phyloP scores from a whole-genome alignment of 2,797 vertebrate genomes.

The Pogonophryne albipinna region DNA sequence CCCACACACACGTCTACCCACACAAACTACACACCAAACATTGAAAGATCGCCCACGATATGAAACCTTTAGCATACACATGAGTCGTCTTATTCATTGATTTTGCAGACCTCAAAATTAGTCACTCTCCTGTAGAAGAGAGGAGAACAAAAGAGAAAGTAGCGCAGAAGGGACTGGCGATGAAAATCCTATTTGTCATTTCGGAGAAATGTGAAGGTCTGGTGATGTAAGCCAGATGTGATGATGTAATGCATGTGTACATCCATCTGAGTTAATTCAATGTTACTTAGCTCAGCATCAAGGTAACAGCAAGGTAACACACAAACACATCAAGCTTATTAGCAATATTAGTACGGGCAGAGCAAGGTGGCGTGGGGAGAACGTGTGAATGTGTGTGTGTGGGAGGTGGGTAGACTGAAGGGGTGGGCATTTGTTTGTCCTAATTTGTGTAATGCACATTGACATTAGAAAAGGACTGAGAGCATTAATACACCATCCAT shows the following conservation, averaged over 20 bases:
- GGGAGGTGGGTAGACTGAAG: constrained; percentile 47
- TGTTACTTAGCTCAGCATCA: constrained; percentile 55
- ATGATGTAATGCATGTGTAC: constrained; percentile 66
- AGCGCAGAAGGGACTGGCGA: constrained; percentile 38
- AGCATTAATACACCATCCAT: constrained; percentile 89
- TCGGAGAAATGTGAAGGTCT: constrained; percentile 43
- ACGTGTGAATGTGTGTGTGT: constrained; percentile 49
- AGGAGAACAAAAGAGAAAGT: constrained; percentile 19
- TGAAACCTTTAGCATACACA: constrained; percentile 21
- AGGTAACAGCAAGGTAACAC: constrained; percentile 64
- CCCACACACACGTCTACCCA: constrained; percentile 48
- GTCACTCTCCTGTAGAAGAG: constrained; percentile 21
- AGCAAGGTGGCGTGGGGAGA: constrained; percentile 39
- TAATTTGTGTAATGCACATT: constrained; percentile 90
- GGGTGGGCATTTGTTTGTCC: constrained; percentile 81
- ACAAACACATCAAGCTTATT: constrained; percentile 64
- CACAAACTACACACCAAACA: constrained; percentile 45
- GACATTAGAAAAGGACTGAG: constrained; percentile 84
- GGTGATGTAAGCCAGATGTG: constrained; percentile 60
- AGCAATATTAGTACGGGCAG: constrained; percentile 72
- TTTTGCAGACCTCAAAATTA: constrained; percentile 27
- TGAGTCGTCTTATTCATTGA: constrained; percentile 4
- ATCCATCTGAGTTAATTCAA: constrained; percentile 57
- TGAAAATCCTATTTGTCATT: constrained; percentile 80
- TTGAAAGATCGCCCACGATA: constrained; percentile 37